phyloP scores from a whole-genome alignment of 2,888 invertebrate species.

The Hylaea fasciaria region DNA sequence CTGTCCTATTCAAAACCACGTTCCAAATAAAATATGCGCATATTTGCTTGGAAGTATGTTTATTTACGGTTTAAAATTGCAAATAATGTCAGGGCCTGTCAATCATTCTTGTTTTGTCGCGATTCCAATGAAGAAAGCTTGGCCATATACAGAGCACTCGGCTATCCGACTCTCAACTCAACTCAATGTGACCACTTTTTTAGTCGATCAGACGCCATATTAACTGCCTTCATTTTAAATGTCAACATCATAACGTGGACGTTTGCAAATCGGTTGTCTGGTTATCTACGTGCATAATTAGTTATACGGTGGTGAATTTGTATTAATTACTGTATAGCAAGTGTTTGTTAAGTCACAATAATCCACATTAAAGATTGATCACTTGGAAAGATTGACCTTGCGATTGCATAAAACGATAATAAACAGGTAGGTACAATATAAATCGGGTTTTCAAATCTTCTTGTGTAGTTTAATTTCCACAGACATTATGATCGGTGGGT shows the following conservation, averaged over 20 bases:
- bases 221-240: constrained; percentile 41
- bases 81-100: constrained; percentile 66
- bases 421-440: constrained; percentile 1
- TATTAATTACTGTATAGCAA: constrained; percentile 1
- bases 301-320: constrained; percentile 12
- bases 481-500: constrained; percentile 10
- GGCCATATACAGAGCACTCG: constrained; percentile 58
- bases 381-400: constrained; percentile 1
- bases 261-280: constrained; percentile 31
- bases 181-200: constrained; percentile 49
- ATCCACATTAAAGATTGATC: constrained; percentile 9
- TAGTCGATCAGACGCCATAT: constrained; percentile 37
- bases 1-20: constrained; percentile 46
- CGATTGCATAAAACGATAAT: constrained; percentile 3
- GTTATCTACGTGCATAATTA: constrained; percentile 20
- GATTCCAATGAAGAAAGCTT: constrained; percentile 67
- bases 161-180: constrained; percentile 46
- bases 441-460: constrained; percentile 28
- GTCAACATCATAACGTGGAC: constrained; percentile 42
- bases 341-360: not conserved
- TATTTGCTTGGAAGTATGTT: constrained; percentile 55
- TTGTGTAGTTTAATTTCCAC: constrained; percentile 19
- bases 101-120: constrained; percentile 74
- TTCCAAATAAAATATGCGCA: constrained; percentile 55
- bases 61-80: constrained; percentile 64